Base-by-base conservation (phyloP, 1,140 invertebrate species). In the Pseudachorutes palmiensis region DNA sequence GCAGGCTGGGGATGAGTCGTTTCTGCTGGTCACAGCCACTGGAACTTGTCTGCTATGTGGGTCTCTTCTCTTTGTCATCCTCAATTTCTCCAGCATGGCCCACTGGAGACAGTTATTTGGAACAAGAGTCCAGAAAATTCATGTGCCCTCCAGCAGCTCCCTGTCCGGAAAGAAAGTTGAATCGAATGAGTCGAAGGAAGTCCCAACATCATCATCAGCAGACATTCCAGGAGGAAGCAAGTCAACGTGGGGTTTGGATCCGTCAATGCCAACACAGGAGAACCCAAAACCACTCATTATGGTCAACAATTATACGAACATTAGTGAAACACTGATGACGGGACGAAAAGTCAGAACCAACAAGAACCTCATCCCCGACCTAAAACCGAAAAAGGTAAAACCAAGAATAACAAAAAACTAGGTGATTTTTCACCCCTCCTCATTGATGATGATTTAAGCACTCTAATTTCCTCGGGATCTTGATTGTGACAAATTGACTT, bases 241-340 rank as follows among this genome's bases (percentile, higher is more conserved):
- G n/a, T n/a, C n/a, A n/a, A n/a, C n/a, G n/a, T n/a, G n/a, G n/a
- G n/a, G n/a, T 3, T 3, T 26, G 5, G 16, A 19, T 28, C 12
- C 9, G 28, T 12, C 28, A 29, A 60, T 29, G 26, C 5, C 19
- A n/a, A n/a, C n/a, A n/a, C n/a, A n/a, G n/a, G n/a, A n/a, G 19
- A 41, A 41, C 12, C 9, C 2, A 5, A 64, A 62, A 33, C 31
- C 33, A 33, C 26, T 33, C 33, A 45, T 62, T 36, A 62, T 58
- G 28, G 51, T 49, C 24, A 68, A 64, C 60, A 71, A 70, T 67
- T 70, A 70, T 49, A 65, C 60, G 45, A 68, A 68, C 62, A 67
- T 70, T 66, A 70, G 62, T 49, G 66, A 70, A 68, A 62, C 51
- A 33, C 28, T 68, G 32, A 49, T 67, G 65, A 70, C 55, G 5